These are phyloP conservation scores for Mus minutoides DNA, from an alignment of 2,797 vertebrate genomes.

Conservation along the genomic window DNA sequence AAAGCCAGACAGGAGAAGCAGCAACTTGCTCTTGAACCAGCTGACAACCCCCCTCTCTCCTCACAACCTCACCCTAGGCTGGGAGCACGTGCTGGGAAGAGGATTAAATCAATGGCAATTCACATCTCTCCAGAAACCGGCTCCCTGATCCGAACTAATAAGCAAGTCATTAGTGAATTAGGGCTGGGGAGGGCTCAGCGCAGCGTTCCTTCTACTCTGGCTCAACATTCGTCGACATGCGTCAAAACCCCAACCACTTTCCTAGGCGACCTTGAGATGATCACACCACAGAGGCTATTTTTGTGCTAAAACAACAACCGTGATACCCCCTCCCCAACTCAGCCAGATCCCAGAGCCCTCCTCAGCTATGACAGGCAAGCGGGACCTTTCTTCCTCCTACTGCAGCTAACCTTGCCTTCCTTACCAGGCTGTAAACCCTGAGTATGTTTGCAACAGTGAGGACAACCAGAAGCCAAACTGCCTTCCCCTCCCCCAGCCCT, in stretches of 20 bases:
- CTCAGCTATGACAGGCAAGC: constrained; percentile 64
- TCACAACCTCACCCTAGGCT: constrained; percentile 69
- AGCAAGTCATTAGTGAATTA: constrained; percentile 84
- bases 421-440: constrained; percentile 64
- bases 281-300: constrained; percentile 73
- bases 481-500: not conserved
- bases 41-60: constrained; percentile 51
- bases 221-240: constrained; percentile 66
- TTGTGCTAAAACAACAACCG: constrained; percentile 3
- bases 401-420: constrained; percentile 74
- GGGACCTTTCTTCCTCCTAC: constrained; percentile 67
- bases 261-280: constrained; percentile 80
- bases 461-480: constrained; percentile 76
- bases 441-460: constrained; percentile 69
- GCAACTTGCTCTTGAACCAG: constrained; percentile 63
- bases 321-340: constrained; percentile 44
- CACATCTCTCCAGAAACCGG: constrained; percentile 73
- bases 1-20: constrained; percentile 55
- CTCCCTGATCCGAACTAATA: constrained; percentile 76
- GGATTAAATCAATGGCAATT: constrained; percentile 82
- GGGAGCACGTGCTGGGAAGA: constrained; percentile 75
- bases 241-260: constrained; percentile 77
- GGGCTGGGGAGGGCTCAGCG: constrained; percentile 74
- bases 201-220: constrained; percentile 81
- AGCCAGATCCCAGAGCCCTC: constrained; percentile 70